A percentile compares a stretch with the other conserved stretches of the same genome.
phyloP scores from a whole-genome alignment of 2,113 vertebrate species.

The Daboia siamensis region DNA sequence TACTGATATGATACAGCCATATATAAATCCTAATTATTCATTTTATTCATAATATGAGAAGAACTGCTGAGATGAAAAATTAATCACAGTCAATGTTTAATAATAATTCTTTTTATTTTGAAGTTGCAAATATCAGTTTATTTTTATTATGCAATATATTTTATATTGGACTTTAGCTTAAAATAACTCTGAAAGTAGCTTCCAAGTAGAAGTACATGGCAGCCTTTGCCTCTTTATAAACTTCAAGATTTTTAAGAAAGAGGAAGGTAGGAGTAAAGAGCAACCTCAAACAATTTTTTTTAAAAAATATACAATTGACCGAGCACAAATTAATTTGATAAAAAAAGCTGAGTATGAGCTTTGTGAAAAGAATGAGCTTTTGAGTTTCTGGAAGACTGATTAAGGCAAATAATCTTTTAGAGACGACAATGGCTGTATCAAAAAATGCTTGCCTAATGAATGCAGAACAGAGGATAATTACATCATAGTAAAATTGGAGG shows the following conservation, averaged over 20 bases:
- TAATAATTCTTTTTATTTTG: neutral
- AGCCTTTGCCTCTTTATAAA: neutral
- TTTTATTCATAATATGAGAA: neutral
- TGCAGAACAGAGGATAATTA: neutral
- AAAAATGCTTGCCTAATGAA: neutral
- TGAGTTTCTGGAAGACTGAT: neutral
- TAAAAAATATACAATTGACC: neutral
- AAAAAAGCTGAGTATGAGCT: neutral
- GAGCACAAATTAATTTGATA: neutral
- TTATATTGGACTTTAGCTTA: neutral
- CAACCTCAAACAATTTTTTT: neutral
- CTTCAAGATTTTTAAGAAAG: neutral
- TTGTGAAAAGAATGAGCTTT: neutral
- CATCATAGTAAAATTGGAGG: neutral
- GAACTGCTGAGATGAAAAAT: neutral
- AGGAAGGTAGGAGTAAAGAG: neutral
- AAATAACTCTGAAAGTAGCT: neutral
- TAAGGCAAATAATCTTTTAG: neutral
- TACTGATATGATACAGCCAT: neutral
- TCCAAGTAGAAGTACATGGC: neutral
- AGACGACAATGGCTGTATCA: neutral
- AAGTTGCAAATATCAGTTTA: neutral
- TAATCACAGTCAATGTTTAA: neutral
- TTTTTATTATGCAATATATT: neutral
- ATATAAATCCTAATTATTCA: neutral